A percentile compares a stretch with the other conserved stretches of the same genome.
phyloP scores from a whole-genome alignment of 2,888 invertebrate species.

The Dryomyza anilis region DNA sequence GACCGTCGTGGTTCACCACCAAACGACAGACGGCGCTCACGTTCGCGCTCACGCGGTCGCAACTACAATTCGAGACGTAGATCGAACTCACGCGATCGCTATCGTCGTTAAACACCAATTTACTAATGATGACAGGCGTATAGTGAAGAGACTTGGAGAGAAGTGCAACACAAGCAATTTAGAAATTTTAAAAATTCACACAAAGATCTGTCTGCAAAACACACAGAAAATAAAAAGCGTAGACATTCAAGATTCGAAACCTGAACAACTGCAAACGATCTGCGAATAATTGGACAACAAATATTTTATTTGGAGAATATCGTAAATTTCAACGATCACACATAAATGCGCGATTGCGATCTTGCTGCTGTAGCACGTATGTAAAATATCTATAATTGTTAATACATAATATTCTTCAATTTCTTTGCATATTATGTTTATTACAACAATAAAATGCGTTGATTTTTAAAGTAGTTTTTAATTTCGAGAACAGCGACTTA shows the following conservation, averaged over 20 bases:
- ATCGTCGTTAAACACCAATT: slow-evolving; percentile 50
- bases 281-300: neutral
- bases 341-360: neutral
- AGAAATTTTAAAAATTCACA: neutral
- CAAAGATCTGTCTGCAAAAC: neutral
- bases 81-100: slow-evolving; percentile 58
- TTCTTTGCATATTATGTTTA: neutral
- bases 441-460: slow-evolving; percentile 17
- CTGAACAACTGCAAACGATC: neutral
- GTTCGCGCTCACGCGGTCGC: slow-evolving; percentile 51
- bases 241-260: neutral
- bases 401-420: neutral
- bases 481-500: no score
- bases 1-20: slow-evolving; percentile 42
- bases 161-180: neutral
- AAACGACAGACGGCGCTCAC: slow-evolving; percentile 46
- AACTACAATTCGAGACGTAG: slow-evolving; percentile 49
- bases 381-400: slow-evolving; percentile 16
- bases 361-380: slow-evolving; percentile 12
- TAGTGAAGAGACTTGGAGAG: neutral
- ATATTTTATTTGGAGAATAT: neutral
- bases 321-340: neutral
- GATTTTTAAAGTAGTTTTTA: neutral
- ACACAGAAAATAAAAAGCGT: neutral
- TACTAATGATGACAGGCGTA: neutral